Percentiles rank a stretch among this genome's conserved stretches.
Evolutionary conservation across 2,888 invertebrate genomes (phyloP).

Genomic region (Muscina levida): DNA sequence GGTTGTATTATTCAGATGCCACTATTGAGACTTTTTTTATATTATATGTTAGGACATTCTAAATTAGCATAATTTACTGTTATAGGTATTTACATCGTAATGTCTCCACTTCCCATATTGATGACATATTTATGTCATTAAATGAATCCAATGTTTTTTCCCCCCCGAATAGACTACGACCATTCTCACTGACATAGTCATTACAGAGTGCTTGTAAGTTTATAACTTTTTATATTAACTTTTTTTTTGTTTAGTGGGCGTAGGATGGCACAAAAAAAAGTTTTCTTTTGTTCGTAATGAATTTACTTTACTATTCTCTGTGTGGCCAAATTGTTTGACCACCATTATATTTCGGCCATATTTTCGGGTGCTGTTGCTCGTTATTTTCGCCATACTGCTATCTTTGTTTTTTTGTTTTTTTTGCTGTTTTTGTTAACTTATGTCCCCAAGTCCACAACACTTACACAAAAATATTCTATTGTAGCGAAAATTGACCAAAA

Average conservation of each 20-base stretch:
- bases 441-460: neutral
- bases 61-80: slow-evolving; percentile 60
- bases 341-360: slow-evolving; percentile 45
- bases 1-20: slow-evolving; percentile 40
- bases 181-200: neutral
- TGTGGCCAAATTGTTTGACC: slow-evolving; percentile 52
- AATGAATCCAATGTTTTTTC: slow-evolving; percentile 29
- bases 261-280: slow-evolving; percentile 30
- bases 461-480: slow-evolving; percentile 19
- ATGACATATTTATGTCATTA: slow-evolving; percentile 57
- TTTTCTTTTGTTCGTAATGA: slow-evolving; percentile 52
- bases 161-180: neutral
- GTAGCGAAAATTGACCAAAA: slow-evolving; percentile 20
- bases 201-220: slow-evolving; percentile 14
- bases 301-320: slow-evolving; percentile 47
- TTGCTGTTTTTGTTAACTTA: slow-evolving; percentile 32
- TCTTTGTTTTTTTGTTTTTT: neutral
- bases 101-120: slow-evolving; percentile 45
- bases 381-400: neutral
- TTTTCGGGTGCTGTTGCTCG: slow-evolving; percentile 18
- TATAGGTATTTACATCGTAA: neutral
- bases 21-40: neutral
- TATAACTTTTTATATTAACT: slow-evolving; percentile 27
- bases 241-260: slow-evolving; percentile 4
- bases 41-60: neutral